Base-by-base conservation (phyloP, 2,113 vertebrate genomes). In the Menura novaehollandiae region DNA sequence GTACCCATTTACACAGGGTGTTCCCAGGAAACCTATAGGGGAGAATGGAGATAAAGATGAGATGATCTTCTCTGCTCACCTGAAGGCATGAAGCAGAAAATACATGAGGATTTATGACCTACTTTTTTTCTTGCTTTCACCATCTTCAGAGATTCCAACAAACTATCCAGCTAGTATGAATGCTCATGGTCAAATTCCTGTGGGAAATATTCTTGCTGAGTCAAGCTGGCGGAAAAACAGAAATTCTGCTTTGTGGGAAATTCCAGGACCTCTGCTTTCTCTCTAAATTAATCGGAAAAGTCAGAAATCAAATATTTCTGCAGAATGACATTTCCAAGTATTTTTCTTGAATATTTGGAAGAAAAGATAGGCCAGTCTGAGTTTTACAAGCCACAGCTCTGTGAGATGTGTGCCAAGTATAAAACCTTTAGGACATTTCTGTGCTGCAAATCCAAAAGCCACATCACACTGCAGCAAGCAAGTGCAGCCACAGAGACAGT, bases 181-280 rank as follows among this genome's bases (percentile, higher is more conserved):
- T 75, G 37, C 32, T 91, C 37, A 68, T 73, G 73, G 80, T 44
- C 83, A 94, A 91, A 96, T 96, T 95, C 95, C 93, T 95, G 92
- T 81, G 92, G 95, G 68, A 81, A 67, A 82, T 92, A 88, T 46
- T 93, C 73, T 95, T 90, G 92, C 95, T 96, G 95, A 96, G 93
- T 96, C 92, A 96, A 95, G 79, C 68, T 81, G 47, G 44, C n/a
- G 0, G 56, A 92, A 95, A 90, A 93, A 85, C 75, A 96, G 93
- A 93, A 95, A 91, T 88, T 91, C 32, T 85, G 43, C 67, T 79
- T 73, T 85, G 59, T 3, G 32, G 92, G 93, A 94, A 95, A 97
- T 95, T 96, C 95, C 88, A 93, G 28, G 41, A 91, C 68, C 55
- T 93, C 80, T 95, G 67, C 90, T 95, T 96, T 96, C 51, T 90